These are phyloP conservation scores for Gobiocypris rarus DNA, from an alignment of 2,113 vertebrate genomes.

Conservation along the genomic window DNA sequence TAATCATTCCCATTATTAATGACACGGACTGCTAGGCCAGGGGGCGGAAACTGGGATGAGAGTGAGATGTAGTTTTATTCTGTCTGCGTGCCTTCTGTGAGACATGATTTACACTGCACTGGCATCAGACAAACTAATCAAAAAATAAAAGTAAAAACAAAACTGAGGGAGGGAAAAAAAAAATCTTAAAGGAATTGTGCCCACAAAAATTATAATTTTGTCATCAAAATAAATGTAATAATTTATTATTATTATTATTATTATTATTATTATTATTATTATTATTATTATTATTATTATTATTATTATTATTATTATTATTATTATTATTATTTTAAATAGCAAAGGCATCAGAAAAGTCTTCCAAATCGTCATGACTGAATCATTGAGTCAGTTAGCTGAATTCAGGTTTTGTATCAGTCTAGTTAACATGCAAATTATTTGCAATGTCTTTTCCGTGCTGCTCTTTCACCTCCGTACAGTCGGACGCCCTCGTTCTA, in stretches of 20 bases:
- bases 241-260: too few species aligned
- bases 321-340: too few species aligned
- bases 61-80: slow-evolving; percentile 8
- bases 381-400: too few species aligned
- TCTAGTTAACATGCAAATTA: too few species aligned
- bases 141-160: slow-evolving; percentile 4
- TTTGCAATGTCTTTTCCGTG: background rate
- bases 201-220: too few species aligned
- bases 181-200: background rate
- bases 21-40: slow-evolving; percentile 45
- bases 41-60: slow-evolving; percentile 21
- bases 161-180: background rate
- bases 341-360: too few species aligned
- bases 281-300: too few species aligned
- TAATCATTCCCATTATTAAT: slow-evolving; percentile 62
- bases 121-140: slow-evolving; percentile 30
- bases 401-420: too few species aligned
- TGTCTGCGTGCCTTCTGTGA: background rate
- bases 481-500: background rate
- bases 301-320: too few species aligned
- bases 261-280: too few species aligned
- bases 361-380: too few species aligned
- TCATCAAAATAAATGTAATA: background rate
- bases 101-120: background rate
- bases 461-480: background rate